Base-by-base conservation (phyloP, 2,888 invertebrate genomes). In the Melanostoma mellinum region DNA sequence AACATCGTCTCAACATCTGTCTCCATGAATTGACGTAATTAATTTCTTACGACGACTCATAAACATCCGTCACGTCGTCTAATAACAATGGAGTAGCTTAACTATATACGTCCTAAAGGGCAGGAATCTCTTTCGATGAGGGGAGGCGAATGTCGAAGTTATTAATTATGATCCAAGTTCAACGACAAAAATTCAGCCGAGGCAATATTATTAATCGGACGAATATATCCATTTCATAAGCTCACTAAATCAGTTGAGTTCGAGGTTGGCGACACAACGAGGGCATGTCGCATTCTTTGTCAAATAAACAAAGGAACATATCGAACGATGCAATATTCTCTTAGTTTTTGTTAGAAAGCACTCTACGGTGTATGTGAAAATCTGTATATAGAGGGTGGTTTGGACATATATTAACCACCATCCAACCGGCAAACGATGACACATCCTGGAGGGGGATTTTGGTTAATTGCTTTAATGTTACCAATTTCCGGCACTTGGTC, bases 381-480 rank as follows among this genome's bases (percentile, higher is more conserved):
- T 50, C 6, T 38, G 46, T 20, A 40, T 20, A 40, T 30, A 75
- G 74, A 84, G 84, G 79, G 74, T 75, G 79, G 44, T 63, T 46
- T 73, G 79, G 61, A 78, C 61, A 69, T 20, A 20, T 20, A 20
- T 50, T 68, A 69, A 78, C 61, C 60, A 71, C 67, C 55, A 67
- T 65, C 50, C 53, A 55, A 79, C 69, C 79, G 71, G 69, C 79
- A 84, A 79, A 75, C 71, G 74, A 84, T 84, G 84, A 67, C 79
- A 84, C 60, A 79, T 84, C 79, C 84, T 75, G 48, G 44, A 58
- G 71, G 82, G 77, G 60, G 68, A 46, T 60, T 20, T 44, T 61
- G 61, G 67, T 84, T 84, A 84, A 84, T 84, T 84, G 84, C 79
- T 79, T 84, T 84, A 79, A 79, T 84, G 84, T 79, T 84, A 84